Conservation (phyloP, 30 jellyfish, hydroid and myxozoan species). For the Aurelia sp. region DNA sequence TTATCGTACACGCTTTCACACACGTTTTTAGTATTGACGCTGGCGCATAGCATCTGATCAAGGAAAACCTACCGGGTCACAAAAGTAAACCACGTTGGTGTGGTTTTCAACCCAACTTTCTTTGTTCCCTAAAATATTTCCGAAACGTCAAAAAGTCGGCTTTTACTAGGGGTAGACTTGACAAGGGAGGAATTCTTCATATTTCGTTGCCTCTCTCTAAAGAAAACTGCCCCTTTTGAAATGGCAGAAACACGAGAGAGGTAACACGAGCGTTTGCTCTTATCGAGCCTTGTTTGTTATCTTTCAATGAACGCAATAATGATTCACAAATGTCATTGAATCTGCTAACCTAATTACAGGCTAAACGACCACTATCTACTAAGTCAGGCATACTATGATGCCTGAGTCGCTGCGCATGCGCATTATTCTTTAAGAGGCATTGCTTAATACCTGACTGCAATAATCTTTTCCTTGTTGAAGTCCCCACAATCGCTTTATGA, state of each 20-base stretch:
- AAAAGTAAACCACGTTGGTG: constrained; percentile 49
- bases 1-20: constrained; percentile 72
- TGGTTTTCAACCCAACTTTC: constrained; percentile 27
- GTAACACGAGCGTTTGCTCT: too few relatives aligned
- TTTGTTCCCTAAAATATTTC: constrained; percentile 7
- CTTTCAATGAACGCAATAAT: too few relatives aligned
- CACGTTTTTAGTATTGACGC: constrained; percentile 52
- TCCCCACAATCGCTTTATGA: too few relatives aligned
- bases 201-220: constrained; percentile 6
- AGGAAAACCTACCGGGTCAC: constrained; percentile 44
- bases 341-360: constrained; percentile 6
- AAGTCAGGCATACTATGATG: constrained; percentile 9
- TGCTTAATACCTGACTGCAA: too few relatives aligned
- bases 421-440: neutral
- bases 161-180: neutral
- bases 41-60: constrained; percentile 18
- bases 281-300: too few relatives aligned
- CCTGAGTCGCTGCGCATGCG: constrained; percentile 47
- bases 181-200: neutral
- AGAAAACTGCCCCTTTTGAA: neutral
- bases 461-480: too few relatives aligned
- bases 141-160: constrained; percentile 1
- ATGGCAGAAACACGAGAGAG: too few relatives aligned
- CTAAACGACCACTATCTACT: neutral
- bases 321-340: neutral